phyloP scores from a whole-genome alignment of 2,797 vertebrate species.

The Agapornis canus region DNA sequence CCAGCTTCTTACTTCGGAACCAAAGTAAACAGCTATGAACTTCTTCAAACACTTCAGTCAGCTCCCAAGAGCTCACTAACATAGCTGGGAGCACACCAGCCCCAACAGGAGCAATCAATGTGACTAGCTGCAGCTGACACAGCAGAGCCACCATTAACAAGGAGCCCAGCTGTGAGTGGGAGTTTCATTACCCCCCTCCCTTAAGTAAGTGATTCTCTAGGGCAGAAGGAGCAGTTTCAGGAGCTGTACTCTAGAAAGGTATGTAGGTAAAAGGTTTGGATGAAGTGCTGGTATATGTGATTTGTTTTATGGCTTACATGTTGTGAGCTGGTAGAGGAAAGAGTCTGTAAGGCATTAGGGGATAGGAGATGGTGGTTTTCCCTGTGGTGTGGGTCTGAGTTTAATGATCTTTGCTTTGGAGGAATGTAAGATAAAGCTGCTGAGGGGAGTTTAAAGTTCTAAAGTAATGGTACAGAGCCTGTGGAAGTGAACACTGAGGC shows the following conservation, averaged over 20 bases:
- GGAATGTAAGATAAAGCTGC: not conserved
- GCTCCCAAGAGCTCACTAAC: not conserved
- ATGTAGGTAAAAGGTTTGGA: not conserved
- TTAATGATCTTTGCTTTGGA: not conserved
- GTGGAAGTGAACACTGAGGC: too few species aligned
- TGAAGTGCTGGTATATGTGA: not conserved
- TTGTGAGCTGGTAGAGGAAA: not conserved
- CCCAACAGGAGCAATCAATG: not conserved
- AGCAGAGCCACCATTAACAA: accelerated
- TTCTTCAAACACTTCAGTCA: not conserved
- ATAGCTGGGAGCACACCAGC: not conserved
- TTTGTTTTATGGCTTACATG: not conserved
- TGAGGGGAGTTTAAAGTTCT: not conserved
- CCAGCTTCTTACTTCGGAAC: not conserved
- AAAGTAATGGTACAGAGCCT: not conserved
- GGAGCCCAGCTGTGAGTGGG: not conserved
- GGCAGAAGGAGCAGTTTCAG: not conserved
- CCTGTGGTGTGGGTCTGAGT: not conserved
- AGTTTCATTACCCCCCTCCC: accelerated
- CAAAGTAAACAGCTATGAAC: not conserved
- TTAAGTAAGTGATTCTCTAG: not conserved
- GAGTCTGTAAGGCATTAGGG: accelerated
- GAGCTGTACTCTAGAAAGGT: not conserved
- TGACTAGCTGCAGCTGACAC: not conserved
- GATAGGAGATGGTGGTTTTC: too few species aligned